A percentile compares a stretch with the other conserved stretches of the same genome.
Evolutionary conservation across 2,113 vertebrate species (phyloP).

Genomic region (Lagopus muta): DNA sequence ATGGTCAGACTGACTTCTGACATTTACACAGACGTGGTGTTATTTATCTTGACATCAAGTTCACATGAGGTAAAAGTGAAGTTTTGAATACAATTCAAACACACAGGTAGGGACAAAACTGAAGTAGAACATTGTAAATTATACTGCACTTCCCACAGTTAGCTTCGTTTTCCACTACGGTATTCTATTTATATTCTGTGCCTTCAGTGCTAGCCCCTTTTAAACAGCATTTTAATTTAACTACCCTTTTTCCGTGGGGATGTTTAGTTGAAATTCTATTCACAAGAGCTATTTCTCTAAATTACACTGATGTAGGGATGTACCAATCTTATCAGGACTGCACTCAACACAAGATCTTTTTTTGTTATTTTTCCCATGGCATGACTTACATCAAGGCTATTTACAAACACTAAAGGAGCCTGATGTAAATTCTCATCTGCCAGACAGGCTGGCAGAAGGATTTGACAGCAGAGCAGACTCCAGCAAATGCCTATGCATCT

Average conservation of each 20-base stretch:
- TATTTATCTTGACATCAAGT: background rate
- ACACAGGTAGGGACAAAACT: background rate
- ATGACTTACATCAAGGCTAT: conserved; percentile 57
- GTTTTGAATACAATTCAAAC: background rate
- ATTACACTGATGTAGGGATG: conserved; percentile 33
- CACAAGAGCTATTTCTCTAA: conserved; percentile 47
- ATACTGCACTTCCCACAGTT: background rate
- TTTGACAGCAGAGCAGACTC: conserved; percentile 29
- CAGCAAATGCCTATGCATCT: background rate
- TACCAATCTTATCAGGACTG: background rate
- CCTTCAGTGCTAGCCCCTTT: background rate
- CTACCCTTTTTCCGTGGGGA: background rate
- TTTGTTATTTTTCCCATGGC: conserved; percentile 64
- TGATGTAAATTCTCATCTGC: conserved; percentile 28
- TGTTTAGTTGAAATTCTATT: conserved; percentile 43
- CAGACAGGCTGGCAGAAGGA: conserved; percentile 18
- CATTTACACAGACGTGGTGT: background rate
- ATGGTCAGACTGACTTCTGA: background rate
- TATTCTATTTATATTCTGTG: background rate
- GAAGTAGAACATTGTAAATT: background rate
- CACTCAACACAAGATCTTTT: background rate
- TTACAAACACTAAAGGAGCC: conserved; percentile 24
- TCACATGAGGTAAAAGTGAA: background rate
- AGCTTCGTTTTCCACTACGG: background rate
- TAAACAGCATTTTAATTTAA: conserved; percentile 54